phyloP scores from a whole-genome alignment of 2,888 invertebrate genomes.

The Hedya salicella region DNA sequence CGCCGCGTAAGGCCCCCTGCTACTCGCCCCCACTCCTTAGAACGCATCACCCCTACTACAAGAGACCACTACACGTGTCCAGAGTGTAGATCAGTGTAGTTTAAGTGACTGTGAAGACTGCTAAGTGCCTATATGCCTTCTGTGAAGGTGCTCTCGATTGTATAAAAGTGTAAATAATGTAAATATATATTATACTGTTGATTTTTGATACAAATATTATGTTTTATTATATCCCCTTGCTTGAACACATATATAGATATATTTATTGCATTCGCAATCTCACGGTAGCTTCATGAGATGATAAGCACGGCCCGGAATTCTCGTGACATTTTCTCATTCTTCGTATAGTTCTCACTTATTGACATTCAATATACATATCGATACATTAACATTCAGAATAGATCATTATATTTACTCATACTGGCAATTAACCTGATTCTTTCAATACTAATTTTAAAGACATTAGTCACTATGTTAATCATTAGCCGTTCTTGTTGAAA shows the following conservation, averaged over 20 bases:
- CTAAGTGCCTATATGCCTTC: constrained; percentile 72
- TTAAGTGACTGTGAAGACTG: constrained; percentile 43
- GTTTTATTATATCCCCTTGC: constrained; percentile 51
- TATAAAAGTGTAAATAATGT: constrained; percentile 77
- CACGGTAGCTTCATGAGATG: background rate
- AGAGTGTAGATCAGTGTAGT: constrained; percentile 62
- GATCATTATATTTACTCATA: too few species aligned
- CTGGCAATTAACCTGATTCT: too few species aligned
- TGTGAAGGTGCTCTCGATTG: constrained; percentile 79
- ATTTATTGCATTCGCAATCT: background rate
- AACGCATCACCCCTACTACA: constrained; percentile 71
- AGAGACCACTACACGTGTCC: constrained; percentile 77
- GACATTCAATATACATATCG: too few species aligned
- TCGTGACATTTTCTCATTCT: too few species aligned
- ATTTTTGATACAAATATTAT: constrained; percentile 62
- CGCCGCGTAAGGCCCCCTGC: constrained; percentile 74
- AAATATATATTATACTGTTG: constrained; percentile 77
- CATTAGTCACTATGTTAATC: too few species aligned
- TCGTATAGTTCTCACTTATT: too few species aligned
- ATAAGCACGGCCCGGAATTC: too few species aligned
- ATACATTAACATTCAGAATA: too few species aligned
- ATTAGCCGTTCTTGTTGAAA: too few species aligned
- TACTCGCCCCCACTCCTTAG: constrained; percentile 72
- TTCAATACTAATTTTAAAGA: too few species aligned
- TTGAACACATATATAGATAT: background rate